Conservation (phyloP, 2,797 vertebrate genomes). For the Tapirus indicus region DNA sequence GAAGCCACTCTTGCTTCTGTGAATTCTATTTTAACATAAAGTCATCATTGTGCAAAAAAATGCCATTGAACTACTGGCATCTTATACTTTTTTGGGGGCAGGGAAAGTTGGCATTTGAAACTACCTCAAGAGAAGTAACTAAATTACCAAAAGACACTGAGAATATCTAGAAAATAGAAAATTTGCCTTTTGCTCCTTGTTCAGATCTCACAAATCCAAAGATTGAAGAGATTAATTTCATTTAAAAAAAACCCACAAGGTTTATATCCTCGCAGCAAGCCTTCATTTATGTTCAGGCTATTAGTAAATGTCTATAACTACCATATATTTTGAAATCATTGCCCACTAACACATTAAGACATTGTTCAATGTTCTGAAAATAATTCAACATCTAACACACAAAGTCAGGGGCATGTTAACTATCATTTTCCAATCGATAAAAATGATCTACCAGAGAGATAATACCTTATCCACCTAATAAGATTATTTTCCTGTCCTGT, state of each 20-base stretch:
- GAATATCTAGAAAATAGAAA: conserved; percentile 37
- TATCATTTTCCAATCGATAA: not conserved
- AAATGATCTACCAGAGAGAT: not conserved
- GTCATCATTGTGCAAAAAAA: not conserved
- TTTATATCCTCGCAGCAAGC: not conserved
- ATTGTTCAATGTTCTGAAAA: conserved; percentile 52
- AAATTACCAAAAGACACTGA: not conserved
- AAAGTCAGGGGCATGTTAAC: not conserved
- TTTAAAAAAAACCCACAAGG: not conserved
- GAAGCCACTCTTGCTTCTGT: not conserved
- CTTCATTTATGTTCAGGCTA: not conserved
- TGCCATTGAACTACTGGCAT: not conserved
- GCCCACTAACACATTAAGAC: not conserved
- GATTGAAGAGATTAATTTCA: not conserved
- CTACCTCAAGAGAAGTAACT: not conserved
- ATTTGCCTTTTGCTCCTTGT: not conserved
- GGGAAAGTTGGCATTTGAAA: not conserved
- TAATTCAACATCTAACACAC: not conserved
- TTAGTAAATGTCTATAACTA: not conserved
- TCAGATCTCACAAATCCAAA: not conserved
- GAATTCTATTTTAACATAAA: conserved; percentile 17
- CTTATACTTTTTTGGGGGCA: not conserved
- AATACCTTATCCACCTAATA: conserved; percentile 18
- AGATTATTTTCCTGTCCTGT: not conserved
- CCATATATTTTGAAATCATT: conserved; percentile 32